Conservation (phyloP, 2,888 invertebrate species). For the Stenotaenia linearis region DNA sequence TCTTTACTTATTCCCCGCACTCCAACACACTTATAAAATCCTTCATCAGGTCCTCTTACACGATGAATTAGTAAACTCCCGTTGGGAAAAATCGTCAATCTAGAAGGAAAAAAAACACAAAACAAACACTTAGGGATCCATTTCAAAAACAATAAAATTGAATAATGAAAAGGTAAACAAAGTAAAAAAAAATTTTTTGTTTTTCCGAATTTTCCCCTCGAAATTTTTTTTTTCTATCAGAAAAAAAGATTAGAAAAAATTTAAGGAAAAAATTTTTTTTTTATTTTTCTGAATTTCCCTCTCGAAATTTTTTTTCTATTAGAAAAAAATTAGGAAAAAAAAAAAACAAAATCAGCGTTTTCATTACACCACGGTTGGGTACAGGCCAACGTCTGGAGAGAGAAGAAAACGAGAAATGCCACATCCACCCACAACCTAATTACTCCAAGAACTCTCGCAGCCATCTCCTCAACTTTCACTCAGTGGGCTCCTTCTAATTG, state of each 20-base stretch:
- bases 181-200: not conserved
- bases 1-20: slow-evolving; percentile 51
- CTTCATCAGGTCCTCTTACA: slow-evolving; percentile 57
- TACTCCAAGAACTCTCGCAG: not conserved
- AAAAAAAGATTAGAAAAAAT: not conserved
- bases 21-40: slow-evolving; percentile 63
- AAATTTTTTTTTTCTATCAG: too few relatives aligned
- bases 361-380: not conserved
- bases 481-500: not conserved
- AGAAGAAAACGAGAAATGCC: not conserved
- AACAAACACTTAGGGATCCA: not conserved
- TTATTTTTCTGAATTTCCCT: too few relatives aligned
- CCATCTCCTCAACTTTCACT: not conserved
- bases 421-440: not conserved
- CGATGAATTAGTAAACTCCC: slow-evolving; percentile 58
- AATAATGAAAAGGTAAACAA: not conserved
- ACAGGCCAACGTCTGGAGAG: not conserved
- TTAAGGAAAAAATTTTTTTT: not conserved
- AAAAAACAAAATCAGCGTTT: not conserved
- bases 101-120: too few relatives aligned
- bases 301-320: too few relatives aligned
- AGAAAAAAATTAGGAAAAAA: not conserved
- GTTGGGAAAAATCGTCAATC: slow-evolving; percentile 56
- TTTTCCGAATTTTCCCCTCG: too few relatives aligned
- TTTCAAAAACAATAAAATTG: not conserved